Conservation (phyloP, 2,797 vertebrate genomes). For the Potorous gilbertii region DNA sequence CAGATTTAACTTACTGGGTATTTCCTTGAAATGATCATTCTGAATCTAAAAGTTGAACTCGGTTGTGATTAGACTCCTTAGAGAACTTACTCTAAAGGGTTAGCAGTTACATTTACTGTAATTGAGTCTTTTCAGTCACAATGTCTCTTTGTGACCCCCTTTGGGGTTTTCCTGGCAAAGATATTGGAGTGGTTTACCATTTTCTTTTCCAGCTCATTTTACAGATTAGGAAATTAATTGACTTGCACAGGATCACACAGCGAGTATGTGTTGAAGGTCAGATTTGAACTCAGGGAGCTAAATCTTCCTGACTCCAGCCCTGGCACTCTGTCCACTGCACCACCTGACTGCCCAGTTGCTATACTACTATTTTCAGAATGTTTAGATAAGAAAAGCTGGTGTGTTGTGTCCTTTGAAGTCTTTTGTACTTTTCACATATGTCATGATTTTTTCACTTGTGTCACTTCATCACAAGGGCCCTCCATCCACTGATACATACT, state of each 20-base stretch:
- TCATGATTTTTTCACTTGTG: slow-evolving; percentile 39
- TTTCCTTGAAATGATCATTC: slow-evolving; percentile 36
- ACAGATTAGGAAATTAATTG: neutral
- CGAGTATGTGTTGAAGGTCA: neutral
- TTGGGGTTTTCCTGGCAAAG: neutral
- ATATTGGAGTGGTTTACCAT: neutral
- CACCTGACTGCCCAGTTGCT: neutral
- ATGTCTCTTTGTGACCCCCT: neutral
- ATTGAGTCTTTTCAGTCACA: neutral
- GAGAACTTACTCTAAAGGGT: slow-evolving; percentile 6
- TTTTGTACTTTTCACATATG: slow-evolving; percentile 28
- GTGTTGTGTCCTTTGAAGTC: slow-evolving; percentile 39
- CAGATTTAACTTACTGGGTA: neutral
- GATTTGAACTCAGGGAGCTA: neutral
- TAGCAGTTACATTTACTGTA: slow-evolving; percentile 10
- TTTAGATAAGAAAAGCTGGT: slow-evolving; percentile 43
- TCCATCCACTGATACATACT: neutral
- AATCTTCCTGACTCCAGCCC: neutral
- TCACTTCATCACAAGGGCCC: neutral
- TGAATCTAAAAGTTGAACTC: slow-evolving; percentile 17
- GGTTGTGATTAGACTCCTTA: neutral
- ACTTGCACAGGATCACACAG: neutral
- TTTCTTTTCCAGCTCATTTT: neutral
- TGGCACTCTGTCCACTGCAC: neutral
- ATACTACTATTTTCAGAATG: slow-evolving; percentile 23